Evolutionary conservation across 1,140 invertebrate genomes (phyloP), one percentile per base, ranked within the genome.

Genomic region (Anthonomus grandis): DNA sequence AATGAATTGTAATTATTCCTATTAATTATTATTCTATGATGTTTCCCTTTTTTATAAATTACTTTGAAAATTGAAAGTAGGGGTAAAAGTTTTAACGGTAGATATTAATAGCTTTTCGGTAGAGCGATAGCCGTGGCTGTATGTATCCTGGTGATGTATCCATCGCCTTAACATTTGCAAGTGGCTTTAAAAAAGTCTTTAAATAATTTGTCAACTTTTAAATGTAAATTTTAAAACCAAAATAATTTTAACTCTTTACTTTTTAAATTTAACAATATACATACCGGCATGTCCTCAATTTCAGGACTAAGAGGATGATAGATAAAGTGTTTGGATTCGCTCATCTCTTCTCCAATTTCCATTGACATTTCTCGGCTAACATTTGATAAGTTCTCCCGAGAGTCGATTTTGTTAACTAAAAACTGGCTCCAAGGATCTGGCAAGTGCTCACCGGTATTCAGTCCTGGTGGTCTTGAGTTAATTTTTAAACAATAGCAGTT

Each of bases 401-500:
- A 57, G 19, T 65, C 52, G 22, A 72, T 64, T 51, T 58, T 58
- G 38, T 57, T 59, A 49, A 56, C 62, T 31, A 72, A 66, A 76
- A 86, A 94, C 59, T 86, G 85, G 66, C 81, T 82, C 92, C 92
- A 95, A 8, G 87, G 86, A 79, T 95, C 90, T 12, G 85, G 83
- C 49, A 87, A 70, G 59, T 84, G 76, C 58, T 80, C 76, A 55
- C 74, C 78, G 17, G 79, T 75, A 27, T 79, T 81, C 25, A 73
- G 66, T 38, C 86, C 81, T 2, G 77, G 70, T 42, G 76, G 77
- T 64, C 83, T 80, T 4, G 93, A 95, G 74, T 96, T 96, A 51
- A 95, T 90, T 71, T 85, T 82, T 22, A 97, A 76, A 63, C 96
- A 76, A 73, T 95, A 93, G 75, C 92, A 95, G 70, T 89, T 89